Evolutionary conservation across 2,113 vertebrate species (phyloP).

Genomic region (Falco punctatus): DNA sequence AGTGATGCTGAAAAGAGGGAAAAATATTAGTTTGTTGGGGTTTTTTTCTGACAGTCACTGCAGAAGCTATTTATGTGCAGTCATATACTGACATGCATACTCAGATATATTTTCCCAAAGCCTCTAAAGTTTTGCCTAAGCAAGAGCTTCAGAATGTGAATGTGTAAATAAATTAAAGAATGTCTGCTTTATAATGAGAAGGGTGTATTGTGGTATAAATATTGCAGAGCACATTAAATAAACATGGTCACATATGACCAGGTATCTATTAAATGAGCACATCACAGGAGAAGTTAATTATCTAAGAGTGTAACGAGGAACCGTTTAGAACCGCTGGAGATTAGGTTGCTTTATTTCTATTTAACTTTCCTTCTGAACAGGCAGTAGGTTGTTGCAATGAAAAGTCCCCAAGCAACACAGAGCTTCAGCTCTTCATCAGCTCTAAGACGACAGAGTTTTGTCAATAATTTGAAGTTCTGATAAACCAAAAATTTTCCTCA

Average conservation of each 20-base stretch:
- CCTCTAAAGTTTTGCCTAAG: background rate
- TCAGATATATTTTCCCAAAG: conserved; percentile 17
- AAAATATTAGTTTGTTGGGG: background rate
- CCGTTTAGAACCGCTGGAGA: conserved; percentile 15
- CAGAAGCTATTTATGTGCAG: conserved; percentile 1
- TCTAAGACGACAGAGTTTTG: background rate
- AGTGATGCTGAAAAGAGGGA: background rate
- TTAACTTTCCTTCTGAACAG: conserved; percentile 31
- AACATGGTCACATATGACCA: conserved; percentile 51
- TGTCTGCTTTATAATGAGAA: conserved; percentile 24
- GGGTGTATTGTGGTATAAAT: conserved; percentile 14
- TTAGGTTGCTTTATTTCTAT: conserved; percentile 50
- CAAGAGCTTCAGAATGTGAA: background rate
- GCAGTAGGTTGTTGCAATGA: background rate
- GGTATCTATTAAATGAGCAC: conserved; percentile 51
- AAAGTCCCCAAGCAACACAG: background rate
- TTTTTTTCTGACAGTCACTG: background rate
- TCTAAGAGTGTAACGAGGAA: background rate
- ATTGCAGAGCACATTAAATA: conserved; percentile 50
- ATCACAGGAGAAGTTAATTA: conserved; percentile 55
- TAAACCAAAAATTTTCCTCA: background rate
- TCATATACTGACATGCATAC: background rate
- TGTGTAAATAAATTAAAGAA: conserved; percentile 7
- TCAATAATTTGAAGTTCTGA: background rate
- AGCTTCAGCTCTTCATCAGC: background rate